These are phyloP conservation scores for Ophthalmolycus amberensis DNA, from an alignment of 2,113 vertebrate genomes.

Conservation along the genomic window DNA sequence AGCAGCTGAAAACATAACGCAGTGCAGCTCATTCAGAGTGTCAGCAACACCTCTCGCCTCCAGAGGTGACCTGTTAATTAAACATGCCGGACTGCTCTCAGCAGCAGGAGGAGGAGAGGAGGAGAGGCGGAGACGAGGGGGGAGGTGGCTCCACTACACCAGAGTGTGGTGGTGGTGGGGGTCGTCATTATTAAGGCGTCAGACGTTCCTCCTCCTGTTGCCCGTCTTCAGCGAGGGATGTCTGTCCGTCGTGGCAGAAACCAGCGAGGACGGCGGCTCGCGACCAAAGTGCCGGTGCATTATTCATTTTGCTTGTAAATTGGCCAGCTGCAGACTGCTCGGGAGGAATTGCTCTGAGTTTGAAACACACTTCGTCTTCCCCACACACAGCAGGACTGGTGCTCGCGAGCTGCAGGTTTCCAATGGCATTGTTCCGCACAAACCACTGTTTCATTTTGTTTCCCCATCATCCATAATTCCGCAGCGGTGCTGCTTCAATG, in stretches of 20 bases:
- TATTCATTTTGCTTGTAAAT: constrained; percentile 80
- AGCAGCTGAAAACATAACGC: not conserved
- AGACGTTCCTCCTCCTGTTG: constrained; percentile 20
- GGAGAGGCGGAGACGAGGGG: not conserved
- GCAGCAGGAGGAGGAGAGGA: constrained; percentile 1
- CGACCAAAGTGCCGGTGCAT: constrained; percentile 61
- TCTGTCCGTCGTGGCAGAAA: constrained; percentile 38
- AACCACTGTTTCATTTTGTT: constrained; percentile 64
- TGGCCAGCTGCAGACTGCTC: constrained; percentile 74
- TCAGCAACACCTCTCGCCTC: constrained; percentile 34
- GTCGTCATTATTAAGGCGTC: constrained; percentile 30
- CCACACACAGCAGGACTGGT: constrained; percentile 40
- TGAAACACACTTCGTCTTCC: constrained; percentile 53
- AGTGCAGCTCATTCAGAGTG: constrained; percentile 11
- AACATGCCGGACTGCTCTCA: constrained; percentile 50
- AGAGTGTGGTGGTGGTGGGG: not conserved
- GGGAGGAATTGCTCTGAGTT: constrained; percentile 64
- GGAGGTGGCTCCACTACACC: not conserved
- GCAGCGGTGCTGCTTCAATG: constrained; percentile 25
- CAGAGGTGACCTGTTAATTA: constrained; percentile 63
- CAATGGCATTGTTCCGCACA: constrained; percentile 31
- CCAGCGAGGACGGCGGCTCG: constrained; percentile 47
- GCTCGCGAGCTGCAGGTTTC: constrained; percentile 48
- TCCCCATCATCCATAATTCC: constrained; percentile 61
- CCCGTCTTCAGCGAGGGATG: constrained; percentile 44